These are phyloP conservation scores for Linurgus olivaceus DNA, from an alignment of 2,797 vertebrate genomes.

Conservation along the genomic window DNA sequence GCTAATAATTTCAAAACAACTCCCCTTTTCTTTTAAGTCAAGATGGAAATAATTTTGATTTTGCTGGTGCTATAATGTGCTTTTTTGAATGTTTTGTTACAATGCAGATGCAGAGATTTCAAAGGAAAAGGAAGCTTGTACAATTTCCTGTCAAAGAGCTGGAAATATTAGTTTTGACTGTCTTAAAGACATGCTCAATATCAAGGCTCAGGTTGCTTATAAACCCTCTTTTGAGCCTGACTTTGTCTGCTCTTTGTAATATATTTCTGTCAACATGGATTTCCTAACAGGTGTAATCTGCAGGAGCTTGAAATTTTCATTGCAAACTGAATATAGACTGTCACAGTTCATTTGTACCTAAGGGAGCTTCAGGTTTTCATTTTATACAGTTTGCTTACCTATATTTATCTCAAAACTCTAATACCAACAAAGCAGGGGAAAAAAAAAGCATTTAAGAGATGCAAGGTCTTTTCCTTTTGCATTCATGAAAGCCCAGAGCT, in stretches of 20 bases:
- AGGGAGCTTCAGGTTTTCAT: background rate
- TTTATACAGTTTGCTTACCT: background rate
- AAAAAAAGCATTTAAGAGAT: background rate
- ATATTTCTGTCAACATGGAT: conserved; percentile 1
- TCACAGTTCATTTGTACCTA: conserved; percentile 8
- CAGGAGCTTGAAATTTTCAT: background rate
- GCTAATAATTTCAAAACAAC: background rate
- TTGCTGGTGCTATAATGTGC: background rate
- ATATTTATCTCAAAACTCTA: background rate
- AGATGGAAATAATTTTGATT: background rate
- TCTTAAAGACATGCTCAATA: background rate
- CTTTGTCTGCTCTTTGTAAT: background rate
- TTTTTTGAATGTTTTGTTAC: background rate
- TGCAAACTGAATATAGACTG: background rate
- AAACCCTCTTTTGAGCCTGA: background rate
- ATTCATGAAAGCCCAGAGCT: background rate
- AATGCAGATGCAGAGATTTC: background rate
- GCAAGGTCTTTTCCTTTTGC: background rate
- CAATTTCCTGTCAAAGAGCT: background rate
- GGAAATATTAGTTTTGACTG: conserved; percentile 14
- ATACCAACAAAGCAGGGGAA: background rate
- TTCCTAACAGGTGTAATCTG: conserved; percentile 5
- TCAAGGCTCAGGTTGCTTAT: background rate
- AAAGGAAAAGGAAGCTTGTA: background rate
- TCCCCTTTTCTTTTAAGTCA: background rate